phyloP scores from a whole-genome alignment of 2,113 vertebrate species.

The Cacatua alba region DNA sequence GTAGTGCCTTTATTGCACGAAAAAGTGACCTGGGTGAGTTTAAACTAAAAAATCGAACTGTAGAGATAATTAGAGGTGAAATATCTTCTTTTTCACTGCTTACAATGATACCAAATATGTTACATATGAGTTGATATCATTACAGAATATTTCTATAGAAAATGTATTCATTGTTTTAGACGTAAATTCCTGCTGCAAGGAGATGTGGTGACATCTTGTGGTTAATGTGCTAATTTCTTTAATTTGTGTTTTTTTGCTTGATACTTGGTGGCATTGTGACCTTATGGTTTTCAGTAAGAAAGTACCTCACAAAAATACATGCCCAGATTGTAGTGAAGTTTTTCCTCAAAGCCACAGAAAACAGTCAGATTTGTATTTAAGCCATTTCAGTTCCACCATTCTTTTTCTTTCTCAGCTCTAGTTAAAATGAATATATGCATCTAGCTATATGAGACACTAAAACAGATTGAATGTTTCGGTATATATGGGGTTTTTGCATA shows the following conservation, averaged over 20 bases:
- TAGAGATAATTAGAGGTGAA: neutral
- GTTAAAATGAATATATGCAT: neutral
- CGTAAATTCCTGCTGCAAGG: neutral
- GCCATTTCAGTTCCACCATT: neutral
- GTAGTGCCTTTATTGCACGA: constrained; percentile 10
- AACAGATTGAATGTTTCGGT: neutral
- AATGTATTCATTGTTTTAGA: neutral
- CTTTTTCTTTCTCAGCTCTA: neutral
- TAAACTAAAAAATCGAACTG: neutral
- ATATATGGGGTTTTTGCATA: neutral
- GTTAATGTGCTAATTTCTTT: neutral
- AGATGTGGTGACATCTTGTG: constrained; percentile 71
- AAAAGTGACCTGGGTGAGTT: constrained; percentile 78
- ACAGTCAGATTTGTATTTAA: neutral
- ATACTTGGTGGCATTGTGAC: neutral
- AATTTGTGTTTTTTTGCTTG: neutral
- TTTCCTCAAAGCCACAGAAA: neutral
- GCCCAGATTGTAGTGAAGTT: neutral
- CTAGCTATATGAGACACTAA: neutral
- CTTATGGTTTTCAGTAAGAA: neutral
- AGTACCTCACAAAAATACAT: neutral
- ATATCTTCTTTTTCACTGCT: neutral
- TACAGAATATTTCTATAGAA: neutral
- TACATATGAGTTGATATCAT: neutral
- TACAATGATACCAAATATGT: neutral